These are phyloP conservation scores for Drosophila vallismaia DNA, from an alignment of 2,888 invertebrate species.

Conservation along the genomic window DNA sequence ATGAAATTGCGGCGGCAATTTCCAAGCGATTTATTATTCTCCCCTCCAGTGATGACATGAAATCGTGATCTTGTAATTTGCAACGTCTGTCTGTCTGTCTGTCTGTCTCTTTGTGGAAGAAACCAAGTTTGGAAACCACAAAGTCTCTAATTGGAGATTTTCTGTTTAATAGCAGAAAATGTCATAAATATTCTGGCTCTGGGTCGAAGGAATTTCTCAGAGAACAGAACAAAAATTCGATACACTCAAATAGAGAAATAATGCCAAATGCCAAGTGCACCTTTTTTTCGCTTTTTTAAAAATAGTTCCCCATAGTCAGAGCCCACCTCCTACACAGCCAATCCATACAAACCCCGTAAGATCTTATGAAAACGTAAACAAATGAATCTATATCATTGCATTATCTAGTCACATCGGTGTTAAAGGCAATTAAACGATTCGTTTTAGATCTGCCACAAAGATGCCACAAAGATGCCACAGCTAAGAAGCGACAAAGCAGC, in stretches of 20 bases:
- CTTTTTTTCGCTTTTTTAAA: constrained; percentile 35
- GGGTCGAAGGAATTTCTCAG: too few relatives aligned
- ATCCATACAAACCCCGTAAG: constrained; percentile 23
- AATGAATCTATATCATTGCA: constrained; percentile 72
- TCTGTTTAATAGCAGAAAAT: background rate
- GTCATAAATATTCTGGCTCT: constrained; percentile 1
- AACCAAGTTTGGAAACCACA: constrained; percentile 3
- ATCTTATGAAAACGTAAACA: constrained; percentile 48
- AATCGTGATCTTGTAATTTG: constrained; percentile 75
- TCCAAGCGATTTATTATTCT: constrained; percentile 57
- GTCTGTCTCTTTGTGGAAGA: background rate
- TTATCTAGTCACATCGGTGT: constrained; percentile 45
- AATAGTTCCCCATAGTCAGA: constrained; percentile 7
- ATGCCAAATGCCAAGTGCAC: constrained; percentile 74
- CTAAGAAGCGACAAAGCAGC: constrained; percentile 5
- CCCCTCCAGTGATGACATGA: constrained; percentile 29
- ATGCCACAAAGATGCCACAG: constrained; percentile 43
- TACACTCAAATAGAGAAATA: constrained; percentile 28
- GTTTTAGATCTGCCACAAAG: constrained; percentile 63
- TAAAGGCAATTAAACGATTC: constrained; percentile 70
- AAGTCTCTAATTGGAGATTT: background rate
- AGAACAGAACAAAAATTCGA: background rate
- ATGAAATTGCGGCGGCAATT: constrained; percentile 66
- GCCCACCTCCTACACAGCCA: background rate
- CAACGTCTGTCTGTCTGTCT: constrained; percentile 25